Percentiles rank a stretch among this genome's conserved stretches.
These are phyloP conservation scores for Campylomormyrus tamandua DNA, from an alignment of 2,113 vertebrate genomes.

Conservation along the genomic window DNA sequence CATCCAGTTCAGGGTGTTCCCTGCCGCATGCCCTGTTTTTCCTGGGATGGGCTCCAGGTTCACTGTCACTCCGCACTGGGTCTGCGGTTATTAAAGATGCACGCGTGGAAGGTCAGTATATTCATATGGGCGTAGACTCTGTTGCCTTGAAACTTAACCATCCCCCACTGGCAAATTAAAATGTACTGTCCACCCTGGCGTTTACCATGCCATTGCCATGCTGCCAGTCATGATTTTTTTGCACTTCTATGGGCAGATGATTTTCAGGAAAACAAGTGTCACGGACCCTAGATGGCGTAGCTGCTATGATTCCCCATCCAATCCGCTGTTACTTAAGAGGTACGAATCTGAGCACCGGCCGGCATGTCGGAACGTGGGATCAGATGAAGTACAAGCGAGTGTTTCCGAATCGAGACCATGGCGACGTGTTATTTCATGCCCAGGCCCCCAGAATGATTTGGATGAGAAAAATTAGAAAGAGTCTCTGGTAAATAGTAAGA, in stretches of 20 bases:
- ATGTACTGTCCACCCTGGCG: not conserved
- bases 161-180: not conserved
- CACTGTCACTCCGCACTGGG: not conserved
- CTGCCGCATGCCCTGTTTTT: not conserved
- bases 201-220: not conserved
- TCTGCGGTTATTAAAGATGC: not conserved
- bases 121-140: not conserved
- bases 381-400: constrained; percentile 25
- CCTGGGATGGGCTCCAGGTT: not conserved
- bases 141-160: not conserved
- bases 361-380: not conserved
- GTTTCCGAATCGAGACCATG: not conserved
- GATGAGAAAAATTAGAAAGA: not conserved
- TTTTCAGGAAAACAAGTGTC: not conserved
- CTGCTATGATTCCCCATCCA: not conserved
- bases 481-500: not conserved
- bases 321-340: not conserved
- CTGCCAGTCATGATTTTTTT: not conserved
- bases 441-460: constrained; percentile 11
- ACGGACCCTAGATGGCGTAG: not conserved
- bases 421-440: constrained; percentile 48
- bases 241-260: not conserved
- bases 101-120: not conserved
- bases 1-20: not conserved
- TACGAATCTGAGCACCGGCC: not conserved